phyloP scores from a whole-genome alignment of 1,140 invertebrate genomes.

The Saccostrea echinata region DNA sequence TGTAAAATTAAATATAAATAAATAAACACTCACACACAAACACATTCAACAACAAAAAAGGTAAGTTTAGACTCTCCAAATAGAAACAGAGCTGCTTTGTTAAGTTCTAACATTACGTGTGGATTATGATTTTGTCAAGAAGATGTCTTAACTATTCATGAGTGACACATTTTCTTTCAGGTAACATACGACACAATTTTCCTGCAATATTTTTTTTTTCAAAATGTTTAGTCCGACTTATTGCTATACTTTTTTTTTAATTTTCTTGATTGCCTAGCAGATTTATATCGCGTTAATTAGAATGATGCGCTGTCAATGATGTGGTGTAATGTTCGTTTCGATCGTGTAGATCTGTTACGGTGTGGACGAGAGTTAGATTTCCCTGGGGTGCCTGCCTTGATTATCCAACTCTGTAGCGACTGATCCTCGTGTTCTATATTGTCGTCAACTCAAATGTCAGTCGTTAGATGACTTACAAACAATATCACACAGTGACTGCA shows the following conservation, averaged over 20 bases:
- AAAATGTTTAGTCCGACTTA: background rate
- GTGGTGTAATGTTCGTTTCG: background rate
- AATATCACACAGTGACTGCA: background rate
- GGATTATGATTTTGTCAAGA: background rate
- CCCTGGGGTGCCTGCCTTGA: background rate
- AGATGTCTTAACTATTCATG: background rate
- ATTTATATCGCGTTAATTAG: slow-evolving; percentile 35
- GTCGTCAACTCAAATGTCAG: background rate
- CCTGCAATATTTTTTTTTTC: background rate
- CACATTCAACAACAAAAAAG: too few species aligned
- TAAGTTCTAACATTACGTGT: background rate
- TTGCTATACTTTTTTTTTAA: slow-evolving; percentile 14
- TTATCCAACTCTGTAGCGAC: background rate
- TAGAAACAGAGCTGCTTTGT: background rate
- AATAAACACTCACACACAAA: too few species aligned
- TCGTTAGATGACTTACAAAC: background rate
- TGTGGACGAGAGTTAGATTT: background rate
- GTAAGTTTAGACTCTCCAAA: too few species aligned
- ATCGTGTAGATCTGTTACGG: slow-evolving; percentile 25
- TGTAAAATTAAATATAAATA: too few species aligned
- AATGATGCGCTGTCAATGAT: slow-evolving; percentile 10
- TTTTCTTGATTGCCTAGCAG: slow-evolving; percentile 24
- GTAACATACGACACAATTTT: background rate
- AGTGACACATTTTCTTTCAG: background rate
- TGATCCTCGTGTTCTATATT: background rate